Conservation (phyloP, 2,888 invertebrate species). For the Drosophila macrothrix region DNA sequence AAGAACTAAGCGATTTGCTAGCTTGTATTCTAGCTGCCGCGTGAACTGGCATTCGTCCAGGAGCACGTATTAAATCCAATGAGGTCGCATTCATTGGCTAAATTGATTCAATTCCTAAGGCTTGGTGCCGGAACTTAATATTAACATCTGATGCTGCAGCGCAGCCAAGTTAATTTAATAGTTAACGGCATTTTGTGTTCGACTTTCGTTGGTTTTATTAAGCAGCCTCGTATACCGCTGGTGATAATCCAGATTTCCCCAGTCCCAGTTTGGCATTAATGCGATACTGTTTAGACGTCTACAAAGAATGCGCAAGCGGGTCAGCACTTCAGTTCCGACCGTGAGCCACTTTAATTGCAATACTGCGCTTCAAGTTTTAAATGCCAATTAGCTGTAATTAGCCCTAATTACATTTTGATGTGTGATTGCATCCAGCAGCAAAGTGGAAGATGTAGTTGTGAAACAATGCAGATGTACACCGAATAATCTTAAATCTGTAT, state of each 20-base stretch:
- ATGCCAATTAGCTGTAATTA: slow-evolving; percentile 64
- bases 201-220: slow-evolving; percentile 47
- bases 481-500: background rate
- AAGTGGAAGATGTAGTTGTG: background rate
- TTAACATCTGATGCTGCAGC: slow-evolving; percentile 35
- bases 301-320: slow-evolving; percentile 10
- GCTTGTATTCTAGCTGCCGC: slow-evolving; percentile 7
- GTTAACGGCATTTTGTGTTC: slow-evolving; percentile 40
- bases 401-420: slow-evolving; percentile 60
- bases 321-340: slow-evolving; percentile 1
- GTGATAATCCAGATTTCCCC: slow-evolving; percentile 27
- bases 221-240: slow-evolving; percentile 19
- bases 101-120: slow-evolving; percentile 68
- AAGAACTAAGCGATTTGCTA: slow-evolving; percentile 50
- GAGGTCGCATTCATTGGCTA: slow-evolving; percentile 73
- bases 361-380: slow-evolving; percentile 25
- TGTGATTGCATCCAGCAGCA: slow-evolving; percentile 20
- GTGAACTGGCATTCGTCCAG: slow-evolving; percentile 16
- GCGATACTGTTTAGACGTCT: slow-evolving; percentile 5
- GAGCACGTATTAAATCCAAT: slow-evolving; percentile 76
- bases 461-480: background rate
- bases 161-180: slow-evolving; percentile 55
- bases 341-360: slow-evolving; percentile 18
- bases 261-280: slow-evolving; percentile 22
- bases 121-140: slow-evolving; percentile 19